Base-by-base conservation (phyloP, 2,113 vertebrate species). In the Thomomys bottae region DNA sequence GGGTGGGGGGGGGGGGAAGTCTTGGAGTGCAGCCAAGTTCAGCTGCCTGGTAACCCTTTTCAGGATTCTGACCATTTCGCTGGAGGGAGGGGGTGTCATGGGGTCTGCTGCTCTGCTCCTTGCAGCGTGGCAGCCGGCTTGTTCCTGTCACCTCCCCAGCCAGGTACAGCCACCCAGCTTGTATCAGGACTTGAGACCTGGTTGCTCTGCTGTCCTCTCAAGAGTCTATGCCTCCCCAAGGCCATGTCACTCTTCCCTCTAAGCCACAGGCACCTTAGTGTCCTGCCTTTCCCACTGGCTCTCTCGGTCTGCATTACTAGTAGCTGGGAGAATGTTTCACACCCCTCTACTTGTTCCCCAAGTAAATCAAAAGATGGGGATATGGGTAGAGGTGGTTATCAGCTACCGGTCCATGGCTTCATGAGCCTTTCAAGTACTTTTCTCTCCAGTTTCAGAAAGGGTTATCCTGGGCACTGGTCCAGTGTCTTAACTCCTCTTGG, bases 391-490 rank as follows among this genome's bases (percentile, higher is more conserved):
- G 59, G 71, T 68, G 80, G 42, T 18, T 38, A 59, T 24, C 40
- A 23, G 70, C 21, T 68, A 5, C 32, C 40, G 34, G 49, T 23
- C 66, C 61, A 18, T 88, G 87, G 94, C 79, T 91, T 87, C 42
- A 21, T 7, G 30, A 72, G 79, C 76, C 89, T 90, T 82, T 91
- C 5, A 28, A 20, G 49, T 54, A 54, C 42, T 95, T n/a, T n/a
- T 96, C 94, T 96, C 96, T 95, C 95, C 23, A 6, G 93, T 87
- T 78, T 54, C 94, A 96, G 87, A 95, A 96, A 97, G 96, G 96
- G 95, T 96, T 96, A 84, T 89, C 96, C 92, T 93, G 38, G 94
- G 95, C 92, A 75, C 94, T 6, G 77, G 32, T 86, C 34, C 49
- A 3, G 23, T 36, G 77, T 86, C 96, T 96, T 94, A 94, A 94